Evolutionary conservation across 1,140 invertebrate genomes (phyloP), one percentile per base, ranked within the genome.

Genomic region (Drepana arcuata): DNA sequence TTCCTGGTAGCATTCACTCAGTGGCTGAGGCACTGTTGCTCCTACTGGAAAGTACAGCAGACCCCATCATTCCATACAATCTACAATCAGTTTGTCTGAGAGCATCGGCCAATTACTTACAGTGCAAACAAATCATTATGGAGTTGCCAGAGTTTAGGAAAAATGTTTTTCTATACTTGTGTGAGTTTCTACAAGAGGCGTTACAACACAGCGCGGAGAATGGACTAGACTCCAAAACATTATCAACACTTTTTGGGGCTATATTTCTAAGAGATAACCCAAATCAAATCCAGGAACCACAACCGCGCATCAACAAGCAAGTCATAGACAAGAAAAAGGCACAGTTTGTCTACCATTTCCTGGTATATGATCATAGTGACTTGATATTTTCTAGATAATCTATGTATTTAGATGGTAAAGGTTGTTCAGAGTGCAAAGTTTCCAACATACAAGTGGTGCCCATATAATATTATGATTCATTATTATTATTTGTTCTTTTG

Each of bases 21-120:
- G 93, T 97, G 10, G 95, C 95, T 1, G 96, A 98, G 84, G 90
- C 94, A n/a, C 82, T 99, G 33, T 65, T 98, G 24, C 62, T 98
- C 13, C 89, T 98, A 48, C 81, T 99, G 30, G 94, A 97, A 60
- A 93, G 94, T 27, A 92, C 96, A 11, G 89, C 94, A 13, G 95
- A 98, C 58, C 94, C 97, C 3, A 89, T 97, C 14, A 92, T 98
- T 54, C 95, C 95, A 10, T 94, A 91, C 62, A 89, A 89, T 61
- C 83, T 93, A 27, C 94, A 95, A 62, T 87, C 88, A 27, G 86
- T 89, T 25, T 95, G 93, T 62, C 81, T 97, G 14, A 88, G 92
- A 18, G 88, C 90, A 56, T 89, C 91, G 34, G 84, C 87, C 38
- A 95, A 91, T 77, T 95, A 93, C 68, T 84, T 90, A 32, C 88